Conservation (phyloP, 2,888 invertebrate genomes). For the Xestia sexstrigata region DNA sequence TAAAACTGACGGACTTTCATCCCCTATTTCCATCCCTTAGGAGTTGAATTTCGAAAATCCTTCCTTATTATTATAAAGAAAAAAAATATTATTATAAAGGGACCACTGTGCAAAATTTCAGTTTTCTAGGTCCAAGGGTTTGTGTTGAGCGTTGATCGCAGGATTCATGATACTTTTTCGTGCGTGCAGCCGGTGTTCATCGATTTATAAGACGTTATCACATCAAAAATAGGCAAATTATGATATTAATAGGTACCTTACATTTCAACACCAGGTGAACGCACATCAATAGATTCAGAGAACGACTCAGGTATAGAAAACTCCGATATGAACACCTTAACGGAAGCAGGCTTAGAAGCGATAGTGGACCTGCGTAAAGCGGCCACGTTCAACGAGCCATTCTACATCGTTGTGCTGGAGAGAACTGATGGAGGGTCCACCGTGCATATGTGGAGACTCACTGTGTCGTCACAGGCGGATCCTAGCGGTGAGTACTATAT, state of each 20-base stretch:
- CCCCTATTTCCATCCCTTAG: too few species aligned
- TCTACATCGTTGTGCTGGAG: constrained; percentile 98
- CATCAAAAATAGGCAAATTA: neutral
- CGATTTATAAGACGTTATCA: too few species aligned
- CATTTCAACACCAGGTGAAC: constrained; percentile 76
- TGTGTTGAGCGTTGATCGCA: too few species aligned
- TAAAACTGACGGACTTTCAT: too few species aligned
- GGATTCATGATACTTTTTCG: too few species aligned
- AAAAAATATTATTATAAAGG: too few species aligned
- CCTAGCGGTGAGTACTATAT: constrained; percentile 75
- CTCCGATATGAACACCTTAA: constrained; percentile 83
- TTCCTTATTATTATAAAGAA: too few species aligned
- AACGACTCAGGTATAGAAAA: constrained; percentile 80
- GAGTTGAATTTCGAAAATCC: too few species aligned
- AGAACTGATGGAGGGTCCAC: constrained; percentile 95
- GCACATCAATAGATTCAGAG: constrained; percentile 79
- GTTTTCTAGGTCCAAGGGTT: too few species aligned
- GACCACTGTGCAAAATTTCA: too few species aligned
- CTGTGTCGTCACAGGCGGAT: constrained; percentile 95
- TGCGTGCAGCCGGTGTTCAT: too few species aligned
- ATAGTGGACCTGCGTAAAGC: constrained; percentile 97
- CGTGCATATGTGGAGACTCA: constrained; percentile 98
- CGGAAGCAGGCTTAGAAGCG: constrained; percentile 94
- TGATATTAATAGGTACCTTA: neutral
- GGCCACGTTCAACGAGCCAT: constrained; percentile 97